Evolutionary conservation across 2,797 vertebrate species (phyloP).

Genomic region (Pseudochirops cupreus): DNA sequence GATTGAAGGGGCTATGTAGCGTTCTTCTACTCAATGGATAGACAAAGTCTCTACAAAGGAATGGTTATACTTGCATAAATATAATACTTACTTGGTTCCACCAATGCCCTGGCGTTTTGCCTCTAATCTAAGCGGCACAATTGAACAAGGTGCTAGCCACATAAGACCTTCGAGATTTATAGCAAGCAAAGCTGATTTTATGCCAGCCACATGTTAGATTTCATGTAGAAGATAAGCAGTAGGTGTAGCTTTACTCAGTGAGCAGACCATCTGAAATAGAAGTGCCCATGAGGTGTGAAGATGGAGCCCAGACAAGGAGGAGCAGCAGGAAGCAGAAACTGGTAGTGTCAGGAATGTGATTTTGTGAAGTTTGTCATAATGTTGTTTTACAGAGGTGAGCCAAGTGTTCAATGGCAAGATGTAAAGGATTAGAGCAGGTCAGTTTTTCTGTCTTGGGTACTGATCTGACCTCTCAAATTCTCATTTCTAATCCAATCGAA

Average conservation of each 20-base stretch:
- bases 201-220: not conserved
- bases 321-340: not conserved
- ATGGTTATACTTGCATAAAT: not conserved
- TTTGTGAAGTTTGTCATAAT: not conserved
- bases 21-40: conserved; percentile 64
- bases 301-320: not conserved
- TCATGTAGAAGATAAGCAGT: not conserved
- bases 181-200: not conserved
- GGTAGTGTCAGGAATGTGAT: not conserved
- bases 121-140: not conserved
- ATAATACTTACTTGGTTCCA: not conserved
- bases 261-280: not conserved
- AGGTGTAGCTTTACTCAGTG: not conserved
- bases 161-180: not conserved
- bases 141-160: not conserved
- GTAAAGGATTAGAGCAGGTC: not conserved
- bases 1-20: conserved; percentile 21
- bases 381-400: not conserved
- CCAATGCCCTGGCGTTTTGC: not conserved
- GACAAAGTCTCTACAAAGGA: conserved; percentile 53
- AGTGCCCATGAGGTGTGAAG: not conserved
- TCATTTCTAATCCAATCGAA: not conserved
- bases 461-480: not conserved
- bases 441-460: not conserved
- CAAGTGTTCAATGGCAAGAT: not conserved